Evolutionary conservation across 2,113 vertebrate genomes (phyloP), one percentile per base, ranked within the genome.

Genomic region (Embiotoca jacksoni): DNA sequence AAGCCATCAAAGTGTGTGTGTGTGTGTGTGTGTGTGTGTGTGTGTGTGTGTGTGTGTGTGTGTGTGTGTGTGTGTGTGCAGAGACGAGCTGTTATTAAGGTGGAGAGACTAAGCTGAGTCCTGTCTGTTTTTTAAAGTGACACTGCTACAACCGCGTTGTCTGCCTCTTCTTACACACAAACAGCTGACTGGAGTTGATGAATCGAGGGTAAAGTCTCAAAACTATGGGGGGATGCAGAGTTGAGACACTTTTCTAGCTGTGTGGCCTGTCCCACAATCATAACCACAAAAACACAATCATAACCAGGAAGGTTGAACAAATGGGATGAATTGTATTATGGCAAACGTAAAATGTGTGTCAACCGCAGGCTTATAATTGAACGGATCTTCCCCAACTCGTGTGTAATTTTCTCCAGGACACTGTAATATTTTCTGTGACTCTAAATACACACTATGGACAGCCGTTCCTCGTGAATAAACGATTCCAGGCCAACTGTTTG

Each of bases 1-100:
- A 94, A 93, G 88, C 86, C 75, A 92, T 92, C 91, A 94, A 92
- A 89, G 93, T 89, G 81, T 87, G 83, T 73, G 75, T 81, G 67
- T 56, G 35, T 57, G 52, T 74, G 37, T 46, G 52, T 50, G 37
- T 46, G 52, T 50, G 93, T 89, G 81, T 87, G 83, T 73, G 75
- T 81, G 67, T 56, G 35, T 57, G 52, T 74, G 37, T 46, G 52
- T 50, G 84, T 88, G 75, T 83, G 79, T 72, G 90, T 92, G 23
- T 23, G 23, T 23, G 23, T 23, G 23, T 23, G 23, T 73, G 52
- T 66, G 90, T 86, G 74, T 88, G 78, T 70, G 72, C 6, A 53
- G 59, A 78, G 37, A 83, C 52, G 77, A 86, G 82, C 83, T 88
- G 91, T 93, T 91, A 91, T 92, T 91, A 91, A 92, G 90, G 91